These are phyloP conservation scores for Pagrus major DNA, from an alignment of 2,113 vertebrate species.

Conservation along the genomic window DNA sequence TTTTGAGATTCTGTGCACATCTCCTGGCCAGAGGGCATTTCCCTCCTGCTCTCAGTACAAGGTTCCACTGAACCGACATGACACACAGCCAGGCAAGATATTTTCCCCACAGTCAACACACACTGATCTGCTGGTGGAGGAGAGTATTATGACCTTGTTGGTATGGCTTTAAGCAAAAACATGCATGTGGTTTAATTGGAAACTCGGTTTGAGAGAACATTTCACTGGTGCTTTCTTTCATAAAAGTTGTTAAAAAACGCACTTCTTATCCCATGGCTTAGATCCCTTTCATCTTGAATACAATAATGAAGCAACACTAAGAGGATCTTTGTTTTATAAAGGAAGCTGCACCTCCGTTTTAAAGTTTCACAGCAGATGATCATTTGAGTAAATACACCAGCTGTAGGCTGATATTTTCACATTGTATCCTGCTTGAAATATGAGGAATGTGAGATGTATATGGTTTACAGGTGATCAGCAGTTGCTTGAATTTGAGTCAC, in stretches of 20 bases:
- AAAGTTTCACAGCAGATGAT: not conserved
- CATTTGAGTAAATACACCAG: not conserved
- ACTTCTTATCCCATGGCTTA: not conserved
- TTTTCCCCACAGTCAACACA: conserved; percentile 25
- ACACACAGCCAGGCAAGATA: conserved; percentile 52
- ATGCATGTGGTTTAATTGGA: conserved; percentile 12
- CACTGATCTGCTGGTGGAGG: not conserved
- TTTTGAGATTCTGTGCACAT: conserved; percentile 74
- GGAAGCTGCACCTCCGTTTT: not conserved
- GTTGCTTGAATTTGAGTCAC: not conserved
- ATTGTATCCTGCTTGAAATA: not conserved
- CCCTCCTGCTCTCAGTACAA: conserved; percentile 65
- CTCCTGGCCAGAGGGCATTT: conserved; percentile 67
- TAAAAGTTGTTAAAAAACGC: conserved; percentile 1
- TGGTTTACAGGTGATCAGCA: conserved; percentile 18
- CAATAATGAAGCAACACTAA: not conserved
- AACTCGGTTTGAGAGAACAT: not conserved
- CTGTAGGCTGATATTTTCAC: not conserved
- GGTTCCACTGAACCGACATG: conserved; percentile 65
- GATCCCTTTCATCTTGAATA: not conserved
- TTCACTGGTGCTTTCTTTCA: not conserved
- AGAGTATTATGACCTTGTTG: conserved; percentile 34
- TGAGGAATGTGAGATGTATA: not conserved
- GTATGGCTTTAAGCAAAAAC: conserved; percentile 19
- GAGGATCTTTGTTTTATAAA: not conserved